Conservation (phyloP, 2,113 vertebrate genomes). For the Phrynosoma platyrhinos region DNA sequence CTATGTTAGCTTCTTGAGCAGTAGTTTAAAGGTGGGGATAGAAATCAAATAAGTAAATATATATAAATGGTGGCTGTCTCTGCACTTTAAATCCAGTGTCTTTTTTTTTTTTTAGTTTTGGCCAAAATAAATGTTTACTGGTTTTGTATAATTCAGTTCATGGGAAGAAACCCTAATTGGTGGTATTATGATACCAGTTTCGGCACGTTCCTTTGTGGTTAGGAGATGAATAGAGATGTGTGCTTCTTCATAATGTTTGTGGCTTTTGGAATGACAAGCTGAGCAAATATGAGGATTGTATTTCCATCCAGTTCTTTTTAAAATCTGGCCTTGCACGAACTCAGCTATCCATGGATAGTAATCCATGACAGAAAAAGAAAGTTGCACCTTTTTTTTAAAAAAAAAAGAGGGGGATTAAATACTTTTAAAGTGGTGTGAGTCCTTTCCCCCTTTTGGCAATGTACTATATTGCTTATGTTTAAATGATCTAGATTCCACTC, state of each 20-base stretch:
- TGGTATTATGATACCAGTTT: neutral
- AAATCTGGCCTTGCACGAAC: neutral
- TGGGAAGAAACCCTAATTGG: constrained; percentile 17
- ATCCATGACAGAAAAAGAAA: neutral
- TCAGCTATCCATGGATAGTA: neutral
- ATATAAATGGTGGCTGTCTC: too few relatives aligned
- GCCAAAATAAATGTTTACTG: constrained; percentile 5
- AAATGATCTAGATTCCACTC: neutral
- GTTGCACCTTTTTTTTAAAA: neutral
- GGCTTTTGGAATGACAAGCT: constrained; percentile 22
- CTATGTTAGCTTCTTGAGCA: too few relatives aligned
- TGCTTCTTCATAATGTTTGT: constrained; percentile 26
- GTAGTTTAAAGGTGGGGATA: neutral
- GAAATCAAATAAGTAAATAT: neutral
- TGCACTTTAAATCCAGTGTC: neutral
- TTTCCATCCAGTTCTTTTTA: constrained; percentile 13
- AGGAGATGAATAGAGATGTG: neutral
- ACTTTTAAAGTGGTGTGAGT: neutral
- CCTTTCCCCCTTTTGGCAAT: neutral
- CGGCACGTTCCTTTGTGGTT: neutral
- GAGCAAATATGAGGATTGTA: constrained; percentile 25
- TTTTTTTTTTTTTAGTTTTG: constrained; percentile 2
- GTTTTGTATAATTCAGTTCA: constrained; percentile 1
- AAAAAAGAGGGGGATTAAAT: neutral
- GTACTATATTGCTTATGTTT: neutral